These are phyloP conservation scores for Enteromius trimaculatus DNA, from an alignment of 2,797 vertebrate genomes.

Conservation along the genomic window DNA sequence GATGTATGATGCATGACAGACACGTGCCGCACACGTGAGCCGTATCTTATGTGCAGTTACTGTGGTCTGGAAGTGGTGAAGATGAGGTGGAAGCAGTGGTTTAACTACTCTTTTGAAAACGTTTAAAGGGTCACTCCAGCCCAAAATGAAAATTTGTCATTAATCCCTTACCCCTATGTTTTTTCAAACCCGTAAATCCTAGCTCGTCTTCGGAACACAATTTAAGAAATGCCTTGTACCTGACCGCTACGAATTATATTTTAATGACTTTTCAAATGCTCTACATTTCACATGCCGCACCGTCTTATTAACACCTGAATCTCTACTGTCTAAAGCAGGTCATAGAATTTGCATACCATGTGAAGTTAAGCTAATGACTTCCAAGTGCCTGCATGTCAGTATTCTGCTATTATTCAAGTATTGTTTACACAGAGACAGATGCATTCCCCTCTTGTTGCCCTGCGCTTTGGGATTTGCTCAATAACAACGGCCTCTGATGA, in stretches of 20 bases:
- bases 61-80: neutral
- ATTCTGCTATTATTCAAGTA: constrained; percentile 25
- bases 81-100: neutral
- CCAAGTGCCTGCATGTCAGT: constrained; percentile 5
- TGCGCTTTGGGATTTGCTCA: constrained; percentile 46
- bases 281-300: constrained; percentile 41
- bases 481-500: constrained; percentile 48
- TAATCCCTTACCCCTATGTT: too few species aligned
- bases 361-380: neutral
- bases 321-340: constrained; percentile 11
- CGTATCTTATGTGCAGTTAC: neutral
- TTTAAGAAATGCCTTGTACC: constrained; percentile 29
- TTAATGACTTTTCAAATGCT: constrained; percentile 52
- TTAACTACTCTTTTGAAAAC: neutral
- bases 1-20: constrained; percentile 36
- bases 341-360: neutral
- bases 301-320: constrained; percentile 17
- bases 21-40: neutral
- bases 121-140: neutral
- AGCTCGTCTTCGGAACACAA: too few species aligned
- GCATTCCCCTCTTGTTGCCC: constrained; percentile 33
- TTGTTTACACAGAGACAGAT: constrained; percentile 49
- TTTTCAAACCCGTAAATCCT: too few species aligned
- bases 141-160: too few species aligned
- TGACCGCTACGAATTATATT: constrained; percentile 52